Percentiles rank a stretch among this genome's conserved stretches.
These are phyloP conservation scores for Rhadina sibilatrix DNA, from an alignment of 2,113 vertebrate genomes.

Conservation along the genomic window DNA sequence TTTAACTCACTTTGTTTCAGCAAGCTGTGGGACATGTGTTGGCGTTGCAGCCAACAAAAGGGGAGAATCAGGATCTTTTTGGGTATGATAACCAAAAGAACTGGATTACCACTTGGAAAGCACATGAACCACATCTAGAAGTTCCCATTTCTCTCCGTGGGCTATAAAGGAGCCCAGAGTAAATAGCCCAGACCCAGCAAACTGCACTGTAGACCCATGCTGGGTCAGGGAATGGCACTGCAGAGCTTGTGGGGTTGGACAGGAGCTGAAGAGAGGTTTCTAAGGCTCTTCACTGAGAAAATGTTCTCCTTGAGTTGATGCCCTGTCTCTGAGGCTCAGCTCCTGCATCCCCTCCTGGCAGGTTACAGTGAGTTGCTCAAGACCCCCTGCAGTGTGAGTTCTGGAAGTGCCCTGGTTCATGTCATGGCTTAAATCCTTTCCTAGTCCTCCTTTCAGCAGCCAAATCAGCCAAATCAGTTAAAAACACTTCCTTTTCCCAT, in stretches of 20 bases:
- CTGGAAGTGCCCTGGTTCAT: neutral
- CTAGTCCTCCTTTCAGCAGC: neutral
- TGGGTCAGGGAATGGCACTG: neutral
- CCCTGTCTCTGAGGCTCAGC: neutral
- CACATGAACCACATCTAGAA: neutral
- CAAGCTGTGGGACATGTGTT: neutral
- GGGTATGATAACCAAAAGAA: neutral
- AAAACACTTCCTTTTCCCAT: neutral
- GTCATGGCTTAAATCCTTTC: neutral
- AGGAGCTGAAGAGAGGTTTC: neutral
- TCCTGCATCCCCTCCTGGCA: neutral
- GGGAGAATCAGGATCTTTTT: neutral
- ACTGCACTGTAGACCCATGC: neutral
- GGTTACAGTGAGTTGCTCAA: accelerated
- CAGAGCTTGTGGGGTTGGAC: neutral
- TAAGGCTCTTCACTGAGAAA: neutral
- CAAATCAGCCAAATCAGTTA: neutral
- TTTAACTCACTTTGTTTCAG: neutral
- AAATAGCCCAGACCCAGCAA: neutral
- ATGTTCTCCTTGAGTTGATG: neutral
- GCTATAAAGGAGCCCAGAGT: neutral
- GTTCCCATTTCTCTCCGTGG: neutral
- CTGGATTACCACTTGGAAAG: neutral
- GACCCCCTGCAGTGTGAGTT: neutral
- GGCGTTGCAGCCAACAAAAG: neutral